Base-by-base conservation (phyloP, 1,140 invertebrate species). In the Ptiloglossa arizonensis region DNA sequence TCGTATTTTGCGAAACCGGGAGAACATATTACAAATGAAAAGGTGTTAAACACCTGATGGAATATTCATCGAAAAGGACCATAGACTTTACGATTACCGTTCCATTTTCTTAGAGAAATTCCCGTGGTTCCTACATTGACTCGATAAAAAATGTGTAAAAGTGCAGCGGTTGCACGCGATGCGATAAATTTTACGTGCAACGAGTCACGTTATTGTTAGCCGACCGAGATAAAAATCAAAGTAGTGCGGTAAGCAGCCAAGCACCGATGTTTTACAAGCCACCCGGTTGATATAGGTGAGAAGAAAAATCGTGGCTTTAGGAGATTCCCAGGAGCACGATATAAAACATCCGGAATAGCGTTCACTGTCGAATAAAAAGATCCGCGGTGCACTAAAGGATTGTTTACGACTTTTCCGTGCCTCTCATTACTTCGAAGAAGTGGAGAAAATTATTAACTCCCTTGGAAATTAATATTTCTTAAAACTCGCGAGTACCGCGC, bases 281-380 rank as follows among this genome's bases (percentile, higher is more conserved):
- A 50, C 32, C 48, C 57, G 46, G 48, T 70, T 67, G 68, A 85
- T 72, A 82, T 71, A 72, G 52, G 50, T 38, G 68, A 50, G 73
- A 77, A 77, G 81, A 83, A 83, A 78, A 83, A 80, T 82, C 72
- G 78, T 48, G 68, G 81, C 52, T 77, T 74, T 77, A 76, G 79
- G 69, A 77, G 63, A 78, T 73, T 83, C 77, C 78, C 77, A 68
- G 48, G 69, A 66, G 81, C 59, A 48, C 60, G 70, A 72, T 85
- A 85, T 80, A 83, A 83, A 85, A 77, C 81, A 71, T 57, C 72
- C 74, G 74, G 38, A 83, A 71, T 74, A 59, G 75, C 82, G 69
- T 75, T 83, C 63, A 48, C 27, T 73, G 62, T 56, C 54, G 78
- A 46, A 54, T 71, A 78, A 78, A 72, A 54, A 44, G 35, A 27